Evolutionary conservation across 2,113 vertebrate genomes (phyloP).

Genomic region (Heliornis fulica): DNA sequence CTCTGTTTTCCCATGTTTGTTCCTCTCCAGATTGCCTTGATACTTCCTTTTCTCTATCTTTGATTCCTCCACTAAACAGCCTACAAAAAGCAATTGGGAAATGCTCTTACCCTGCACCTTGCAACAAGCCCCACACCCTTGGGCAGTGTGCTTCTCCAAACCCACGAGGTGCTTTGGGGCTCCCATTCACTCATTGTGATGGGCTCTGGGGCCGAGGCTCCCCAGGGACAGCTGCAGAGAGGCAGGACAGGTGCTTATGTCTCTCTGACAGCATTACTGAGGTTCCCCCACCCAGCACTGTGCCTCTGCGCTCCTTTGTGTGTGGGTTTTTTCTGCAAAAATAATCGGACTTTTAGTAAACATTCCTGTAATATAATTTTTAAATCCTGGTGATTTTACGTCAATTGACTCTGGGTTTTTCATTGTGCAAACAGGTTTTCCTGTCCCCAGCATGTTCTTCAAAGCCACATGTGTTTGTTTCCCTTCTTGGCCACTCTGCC

Average conservation of each 20-base stretch:
- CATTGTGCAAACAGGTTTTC: not conserved
- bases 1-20: not conserved
- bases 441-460: not conserved
- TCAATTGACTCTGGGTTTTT: not conserved
- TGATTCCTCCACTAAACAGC: not conserved
- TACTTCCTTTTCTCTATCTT: not conserved
- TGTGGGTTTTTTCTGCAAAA: not conserved
- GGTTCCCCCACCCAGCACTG: fast-evolving
- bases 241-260: not conserved
- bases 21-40: not conserved
- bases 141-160: not conserved
- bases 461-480: not conserved
- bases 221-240: too few relatives aligned
- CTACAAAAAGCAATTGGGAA: not conserved
- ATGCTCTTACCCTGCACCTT: not conserved
- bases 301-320: not conserved
- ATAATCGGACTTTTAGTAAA: not conserved
- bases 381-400: not conserved
- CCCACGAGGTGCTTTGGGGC: not conserved
- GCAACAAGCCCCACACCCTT: not conserved
- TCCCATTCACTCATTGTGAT: not conserved
- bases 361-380: not conserved
- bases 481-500: not conserved
- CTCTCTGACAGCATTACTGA: not conserved
- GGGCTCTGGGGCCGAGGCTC: not conserved